Percentiles rank a stretch among this genome's conserved stretches.
These are phyloP conservation scores for Machimus atricapillus DNA, from an alignment of 2,888 invertebrate genomes.

Conservation along the genomic window DNA sequence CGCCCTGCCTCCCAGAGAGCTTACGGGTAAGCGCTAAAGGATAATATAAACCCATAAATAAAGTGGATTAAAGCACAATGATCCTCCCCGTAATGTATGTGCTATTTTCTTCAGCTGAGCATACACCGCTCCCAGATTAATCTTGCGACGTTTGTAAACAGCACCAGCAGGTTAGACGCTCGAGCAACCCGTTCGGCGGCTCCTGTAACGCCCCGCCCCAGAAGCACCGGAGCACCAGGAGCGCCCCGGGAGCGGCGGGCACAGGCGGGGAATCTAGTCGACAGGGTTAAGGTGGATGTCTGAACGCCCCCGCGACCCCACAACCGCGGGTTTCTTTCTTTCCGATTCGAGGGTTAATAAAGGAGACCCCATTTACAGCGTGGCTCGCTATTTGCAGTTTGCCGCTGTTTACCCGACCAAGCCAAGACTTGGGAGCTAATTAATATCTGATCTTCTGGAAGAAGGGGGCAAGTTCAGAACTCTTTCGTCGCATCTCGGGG, in stretches of 20 bases:
- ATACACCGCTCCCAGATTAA: slow-evolving; percentile 47
- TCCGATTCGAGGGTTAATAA: slow-evolving; percentile 2
- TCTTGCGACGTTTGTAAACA: slow-evolving; percentile 46
- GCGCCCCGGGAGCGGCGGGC: neutral
- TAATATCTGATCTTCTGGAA: slow-evolving; percentile 6
- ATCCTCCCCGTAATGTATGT: slow-evolving; percentile 52
- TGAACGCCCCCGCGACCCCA: neutral
- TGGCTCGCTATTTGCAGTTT: neutral
- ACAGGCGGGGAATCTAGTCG: neutral
- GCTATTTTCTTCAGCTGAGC: slow-evolving; percentile 46
- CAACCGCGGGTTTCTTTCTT: neutral
- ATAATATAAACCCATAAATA: slow-evolving; percentile 57
- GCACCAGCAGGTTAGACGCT: slow-evolving; percentile 24
- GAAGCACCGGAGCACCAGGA: neutral
- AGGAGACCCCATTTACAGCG: neutral
- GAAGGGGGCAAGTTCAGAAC: neutral
- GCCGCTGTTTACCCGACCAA: neutral
- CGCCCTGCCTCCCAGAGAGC: slow-evolving; percentile 21
- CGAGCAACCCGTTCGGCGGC: slow-evolving; percentile 2
- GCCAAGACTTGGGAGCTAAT: neutral
- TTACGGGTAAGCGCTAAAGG: slow-evolving; percentile 49
- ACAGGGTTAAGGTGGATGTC: neutral
- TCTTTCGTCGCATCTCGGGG: neutral
- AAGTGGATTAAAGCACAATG: slow-evolving; percentile 57
- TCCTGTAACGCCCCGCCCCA: neutral